Conservation (phyloP, 2,113 vertebrate species). For the Tyto alba region DNA sequence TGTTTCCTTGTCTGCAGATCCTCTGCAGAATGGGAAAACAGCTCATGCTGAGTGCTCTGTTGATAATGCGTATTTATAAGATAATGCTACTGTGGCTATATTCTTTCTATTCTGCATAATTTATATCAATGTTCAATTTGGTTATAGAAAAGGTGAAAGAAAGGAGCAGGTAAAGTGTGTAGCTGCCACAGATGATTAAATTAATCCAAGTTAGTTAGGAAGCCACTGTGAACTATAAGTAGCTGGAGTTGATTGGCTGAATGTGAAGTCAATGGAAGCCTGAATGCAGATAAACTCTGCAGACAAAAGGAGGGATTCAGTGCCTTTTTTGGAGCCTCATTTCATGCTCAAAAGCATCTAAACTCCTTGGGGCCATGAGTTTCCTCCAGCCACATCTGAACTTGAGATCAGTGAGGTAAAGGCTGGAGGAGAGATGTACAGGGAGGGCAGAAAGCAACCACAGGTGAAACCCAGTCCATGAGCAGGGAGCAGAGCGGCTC, state of each 20-base stretch:
- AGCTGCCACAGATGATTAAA: not conserved
- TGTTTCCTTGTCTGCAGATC: not conserved
- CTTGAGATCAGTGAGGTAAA: not conserved
- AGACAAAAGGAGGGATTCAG: not conserved
- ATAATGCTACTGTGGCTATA: not conserved
- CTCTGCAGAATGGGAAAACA: conserved; percentile 12
- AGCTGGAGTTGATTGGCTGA: not conserved
- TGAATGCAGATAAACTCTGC: not conserved
- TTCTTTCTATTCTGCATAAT: conserved; percentile 12
- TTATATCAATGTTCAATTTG: not conserved
- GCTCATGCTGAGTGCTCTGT: conserved; percentile 20
- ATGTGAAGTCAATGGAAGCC: not conserved
- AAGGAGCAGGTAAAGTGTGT: not conserved
- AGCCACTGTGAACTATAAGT: not conserved
- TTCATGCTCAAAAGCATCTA: not conserved
- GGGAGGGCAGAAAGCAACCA: not conserved
- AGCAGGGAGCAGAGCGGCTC: not conserved
- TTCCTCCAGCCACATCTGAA: not conserved
- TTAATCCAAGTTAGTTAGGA: not conserved
- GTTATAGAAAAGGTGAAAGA: not conserved
- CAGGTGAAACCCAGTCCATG: not conserved
- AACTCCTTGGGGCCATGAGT: not conserved
- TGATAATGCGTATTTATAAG: conserved; percentile 23
- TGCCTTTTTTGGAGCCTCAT: not conserved
- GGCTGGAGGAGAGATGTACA: not conserved